Percentiles rank a stretch among this genome's conserved stretches.
phyloP scores from a whole-genome alignment of 2,888 invertebrate species.

The Aphidoletes aphidimyza region DNA sequence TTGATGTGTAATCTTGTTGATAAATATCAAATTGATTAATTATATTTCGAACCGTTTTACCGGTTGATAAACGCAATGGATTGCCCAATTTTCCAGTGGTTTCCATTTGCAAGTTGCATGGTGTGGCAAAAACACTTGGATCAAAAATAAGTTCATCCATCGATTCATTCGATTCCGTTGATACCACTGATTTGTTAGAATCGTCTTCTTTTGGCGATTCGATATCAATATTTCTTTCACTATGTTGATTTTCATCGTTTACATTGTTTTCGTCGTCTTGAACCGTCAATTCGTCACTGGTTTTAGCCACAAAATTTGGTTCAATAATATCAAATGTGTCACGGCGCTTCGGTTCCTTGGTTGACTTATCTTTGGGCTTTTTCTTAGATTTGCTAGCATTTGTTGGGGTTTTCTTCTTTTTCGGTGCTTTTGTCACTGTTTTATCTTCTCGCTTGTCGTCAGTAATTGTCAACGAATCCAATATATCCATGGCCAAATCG shows the following conservation, averaged over 20 bases:
- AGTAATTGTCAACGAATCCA: constrained; percentile 23
- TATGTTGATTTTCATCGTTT: background rate
- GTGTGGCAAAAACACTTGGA: constrained; percentile 5
- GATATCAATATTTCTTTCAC: background rate
- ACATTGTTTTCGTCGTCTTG: background rate
- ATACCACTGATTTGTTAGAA: too few relatives aligned
- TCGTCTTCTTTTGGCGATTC: background rate
- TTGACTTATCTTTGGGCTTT: background rate
- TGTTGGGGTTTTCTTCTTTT: background rate
- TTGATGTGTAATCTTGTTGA: constrained; percentile 54
- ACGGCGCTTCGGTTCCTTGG: background rate
- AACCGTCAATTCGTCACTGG: background rate
- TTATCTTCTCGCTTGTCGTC: background rate
- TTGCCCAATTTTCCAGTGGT: background rate
- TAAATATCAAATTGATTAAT: constrained; percentile 52
- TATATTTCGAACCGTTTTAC: background rate
- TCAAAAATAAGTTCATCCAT: background rate
- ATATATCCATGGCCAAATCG: constrained; percentile 3
- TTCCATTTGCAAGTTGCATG: constrained; percentile 7
- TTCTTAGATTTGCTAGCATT: background rate
- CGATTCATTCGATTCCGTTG: background rate
- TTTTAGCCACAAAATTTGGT: background rate
- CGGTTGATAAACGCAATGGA: constrained; percentile 17
- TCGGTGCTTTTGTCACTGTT: background rate
- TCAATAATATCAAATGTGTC: constrained; percentile 41